Percentiles rank a stretch among this genome's conserved stretches.
These are phyloP conservation scores for Mormyrus proboscirostris DNA, from an alignment of 2,797 vertebrate genomes.

Conservation along the genomic window DNA sequence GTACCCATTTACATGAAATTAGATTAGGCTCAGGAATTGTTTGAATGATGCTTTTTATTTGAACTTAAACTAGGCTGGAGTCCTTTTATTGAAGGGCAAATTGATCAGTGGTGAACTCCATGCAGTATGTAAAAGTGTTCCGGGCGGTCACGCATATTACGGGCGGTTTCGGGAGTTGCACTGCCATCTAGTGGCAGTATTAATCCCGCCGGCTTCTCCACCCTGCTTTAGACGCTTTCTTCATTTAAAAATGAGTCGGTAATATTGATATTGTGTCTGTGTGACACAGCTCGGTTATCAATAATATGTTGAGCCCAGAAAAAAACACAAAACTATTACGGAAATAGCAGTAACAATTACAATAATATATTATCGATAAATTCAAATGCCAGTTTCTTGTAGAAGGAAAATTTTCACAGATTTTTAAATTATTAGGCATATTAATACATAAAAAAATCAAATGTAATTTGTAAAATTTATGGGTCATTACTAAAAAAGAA, in stretches of 20 bases:
- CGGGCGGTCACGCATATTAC: conserved; percentile 39
- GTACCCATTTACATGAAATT: conserved; percentile 18
- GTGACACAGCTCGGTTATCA: conserved; percentile 10
- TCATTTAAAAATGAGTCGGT: conserved; percentile 10
- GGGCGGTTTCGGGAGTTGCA: conserved; percentile 60
- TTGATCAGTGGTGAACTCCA: conserved; percentile 28
- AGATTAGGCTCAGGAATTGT: conserved; percentile 17
- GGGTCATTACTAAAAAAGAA: neutral
- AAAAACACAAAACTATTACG: neutral
- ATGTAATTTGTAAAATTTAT: neutral
- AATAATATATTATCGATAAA: neutral
- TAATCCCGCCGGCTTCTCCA: conserved; percentile 29
- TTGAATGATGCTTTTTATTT: conserved; percentile 28
- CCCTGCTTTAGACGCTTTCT: neutral
- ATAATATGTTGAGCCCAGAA: neutral
- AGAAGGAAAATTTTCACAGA: neutral
- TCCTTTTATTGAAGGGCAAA: conserved; percentile 38
- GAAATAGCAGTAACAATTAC: neutral
- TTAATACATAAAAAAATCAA: neutral
- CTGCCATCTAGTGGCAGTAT: conserved; percentile 79
- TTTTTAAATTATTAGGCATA: neutral
- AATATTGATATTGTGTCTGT: conserved; percentile 13
- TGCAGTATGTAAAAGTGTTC: conserved; percentile 23
- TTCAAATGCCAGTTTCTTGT: neutral
- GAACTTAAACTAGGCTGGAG: conserved; percentile 26